Evolutionary conservation across 2,113 vertebrate genomes (phyloP).

Genomic region (Prochilodus magdalenae): DNA sequence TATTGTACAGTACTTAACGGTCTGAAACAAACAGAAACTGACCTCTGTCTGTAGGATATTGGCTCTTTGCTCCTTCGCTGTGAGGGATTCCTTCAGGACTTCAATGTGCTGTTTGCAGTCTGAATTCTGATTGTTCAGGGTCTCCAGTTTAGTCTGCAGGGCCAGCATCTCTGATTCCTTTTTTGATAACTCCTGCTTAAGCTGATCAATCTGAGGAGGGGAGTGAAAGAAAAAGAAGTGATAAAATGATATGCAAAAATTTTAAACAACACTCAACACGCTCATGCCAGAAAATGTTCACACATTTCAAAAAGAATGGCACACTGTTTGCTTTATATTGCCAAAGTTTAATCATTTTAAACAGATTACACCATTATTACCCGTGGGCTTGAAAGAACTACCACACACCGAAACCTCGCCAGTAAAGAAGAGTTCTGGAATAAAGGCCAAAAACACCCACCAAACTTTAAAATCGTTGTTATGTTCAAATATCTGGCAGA

Average conservation of each 20-base stretch:
- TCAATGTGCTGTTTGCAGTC: slow-evolving; percentile 99
- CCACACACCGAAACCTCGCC: background rate
- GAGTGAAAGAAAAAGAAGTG: slow-evolving; percentile 24
- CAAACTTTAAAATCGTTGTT: background rate
- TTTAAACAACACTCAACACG: background rate
- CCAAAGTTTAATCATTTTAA: background rate
- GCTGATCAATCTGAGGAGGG: slow-evolving; percentile 87
- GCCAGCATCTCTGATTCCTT: slow-evolving; percentile 97
- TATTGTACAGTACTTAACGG: background rate
- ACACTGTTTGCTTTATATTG: background rate
- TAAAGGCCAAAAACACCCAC: background rate
- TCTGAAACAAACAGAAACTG: slow-evolving; percentile 47
- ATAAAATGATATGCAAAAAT: slow-evolving; percentile 6
- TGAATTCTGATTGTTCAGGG: slow-evolving; percentile 98
- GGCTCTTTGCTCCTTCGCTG: slow-evolving; percentile 96
- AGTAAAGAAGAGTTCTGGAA: background rate
- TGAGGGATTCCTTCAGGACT: slow-evolving; percentile 98
- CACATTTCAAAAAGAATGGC: background rate
- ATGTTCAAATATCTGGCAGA: slow-evolving; percentile 3
- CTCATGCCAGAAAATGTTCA: background rate
- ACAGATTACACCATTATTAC: background rate
- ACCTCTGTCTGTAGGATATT: slow-evolving; percentile 98
- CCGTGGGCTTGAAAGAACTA: background rate
- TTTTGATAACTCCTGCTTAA: slow-evolving; percentile 95
- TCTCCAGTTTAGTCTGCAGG: slow-evolving; percentile 98